Percentiles rank a stretch among this genome's conserved stretches.
Evolutionary conservation across 2,888 invertebrate genomes (phyloP).

Genomic region (Colletes collaris): DNA sequence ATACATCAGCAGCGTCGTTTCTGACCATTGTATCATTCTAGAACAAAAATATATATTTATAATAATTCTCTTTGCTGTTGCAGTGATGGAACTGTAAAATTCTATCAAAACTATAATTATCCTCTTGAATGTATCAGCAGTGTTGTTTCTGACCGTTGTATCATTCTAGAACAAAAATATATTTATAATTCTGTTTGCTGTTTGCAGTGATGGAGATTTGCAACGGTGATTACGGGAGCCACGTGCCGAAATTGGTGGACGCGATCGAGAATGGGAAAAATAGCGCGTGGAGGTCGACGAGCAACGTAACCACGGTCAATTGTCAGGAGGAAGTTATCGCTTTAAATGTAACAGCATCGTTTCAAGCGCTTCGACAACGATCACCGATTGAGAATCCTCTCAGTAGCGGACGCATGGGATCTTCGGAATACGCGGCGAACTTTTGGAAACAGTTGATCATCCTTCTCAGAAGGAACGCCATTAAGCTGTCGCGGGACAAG

Average conservation of each 20-base stretch:
- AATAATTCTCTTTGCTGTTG: conserved; percentile 50
- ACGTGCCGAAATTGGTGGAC: conserved; percentile 84
- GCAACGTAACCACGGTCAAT: conserved; percentile 38
- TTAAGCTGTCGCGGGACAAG: conserved; percentile 87
- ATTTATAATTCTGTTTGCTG: conserved; percentile 1
- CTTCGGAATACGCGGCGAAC: conserved; percentile 84
- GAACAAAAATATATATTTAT: too few relatives aligned
- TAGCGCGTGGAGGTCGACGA: conserved; percentile 84
- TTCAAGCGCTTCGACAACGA: conserved; percentile 81
- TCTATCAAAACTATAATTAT: too few relatives aligned
- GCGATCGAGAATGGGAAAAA: conserved; percentile 87
- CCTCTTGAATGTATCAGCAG: too few relatives aligned
- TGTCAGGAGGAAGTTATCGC: conserved; percentile 84
- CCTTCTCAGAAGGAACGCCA: conserved; percentile 86
- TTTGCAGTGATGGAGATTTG: conserved; percentile 91
- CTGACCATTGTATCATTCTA: too few relatives aligned
- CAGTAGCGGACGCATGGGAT: conserved; percentile 67
- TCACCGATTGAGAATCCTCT: conserved; percentile 68
- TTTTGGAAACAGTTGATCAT: conserved; percentile 86
- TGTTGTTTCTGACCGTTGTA: too few relatives aligned
- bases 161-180: too few relatives aligned
- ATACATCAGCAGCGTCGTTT: too few relatives aligned
- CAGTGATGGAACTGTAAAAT: conserved; percentile 85
- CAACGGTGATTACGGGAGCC: conserved; percentile 89
- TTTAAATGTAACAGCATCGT: conserved; percentile 84